These are phyloP conservation scores for Mirza zaza DNA, from an alignment of 2,113 vertebrate species.

Conservation along the genomic window DNA sequence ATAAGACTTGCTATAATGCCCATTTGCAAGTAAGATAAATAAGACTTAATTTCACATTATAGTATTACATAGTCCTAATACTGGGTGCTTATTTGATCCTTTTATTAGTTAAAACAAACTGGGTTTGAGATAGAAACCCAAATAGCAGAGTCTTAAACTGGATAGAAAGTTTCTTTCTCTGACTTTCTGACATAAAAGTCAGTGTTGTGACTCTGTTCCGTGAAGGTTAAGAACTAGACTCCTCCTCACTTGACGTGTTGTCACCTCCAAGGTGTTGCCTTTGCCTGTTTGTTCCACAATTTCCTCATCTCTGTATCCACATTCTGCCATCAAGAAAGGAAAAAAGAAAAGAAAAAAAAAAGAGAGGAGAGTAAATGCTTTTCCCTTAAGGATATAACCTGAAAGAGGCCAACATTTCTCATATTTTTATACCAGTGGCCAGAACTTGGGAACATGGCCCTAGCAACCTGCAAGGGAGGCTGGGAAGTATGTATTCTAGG, in stretches of 20 bases:
- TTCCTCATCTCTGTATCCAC: not conserved
- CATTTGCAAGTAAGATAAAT: not conserved
- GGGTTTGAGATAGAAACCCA: not conserved
- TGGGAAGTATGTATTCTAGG: not conserved
- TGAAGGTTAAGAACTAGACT: not conserved
- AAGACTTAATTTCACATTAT: not conserved
- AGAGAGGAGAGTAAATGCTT: not conserved
- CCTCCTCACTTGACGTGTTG: not conserved
- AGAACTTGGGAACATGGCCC: not conserved
- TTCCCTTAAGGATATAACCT: not conserved
- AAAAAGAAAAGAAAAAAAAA: not conserved
- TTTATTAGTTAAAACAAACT: not conserved
- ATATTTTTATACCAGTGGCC: not conserved
- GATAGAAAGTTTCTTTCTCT: not conserved
- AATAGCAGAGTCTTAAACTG: not conserved
- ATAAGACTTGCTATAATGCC: too few species aligned
- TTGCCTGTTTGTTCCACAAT: not conserved
- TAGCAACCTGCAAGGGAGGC: not conserved
- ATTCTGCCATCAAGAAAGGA: not conserved
- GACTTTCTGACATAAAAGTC: not conserved
- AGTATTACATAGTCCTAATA: not conserved
- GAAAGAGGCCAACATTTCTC: not conserved
- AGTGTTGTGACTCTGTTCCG: not conserved
- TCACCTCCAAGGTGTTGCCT: fast-evolving
- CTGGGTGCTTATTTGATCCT: not conserved